A percentile compares a stretch with the other conserved stretches of the same genome.
phyloP scores from a whole-genome alignment of 30 jellyfish, hydroid and myxozoan genomes.

The Mastigias papua region DNA sequence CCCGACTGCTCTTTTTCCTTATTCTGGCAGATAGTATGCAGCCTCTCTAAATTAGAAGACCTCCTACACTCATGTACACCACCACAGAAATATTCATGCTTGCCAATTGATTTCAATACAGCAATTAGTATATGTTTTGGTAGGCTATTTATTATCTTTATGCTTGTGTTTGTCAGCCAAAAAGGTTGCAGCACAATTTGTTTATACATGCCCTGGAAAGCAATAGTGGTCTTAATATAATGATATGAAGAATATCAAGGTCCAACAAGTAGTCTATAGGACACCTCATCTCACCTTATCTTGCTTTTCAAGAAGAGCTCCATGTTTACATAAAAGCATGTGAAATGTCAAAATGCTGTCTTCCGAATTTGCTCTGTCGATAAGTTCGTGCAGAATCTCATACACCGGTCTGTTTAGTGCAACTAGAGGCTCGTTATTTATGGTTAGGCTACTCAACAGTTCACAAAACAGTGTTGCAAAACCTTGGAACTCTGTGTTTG shows the following conservation, averaged over 20 bases:
- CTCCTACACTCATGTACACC: too few species aligned
- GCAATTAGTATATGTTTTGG: not conserved
- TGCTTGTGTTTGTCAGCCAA: not conserved
- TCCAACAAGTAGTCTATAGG: not conserved
- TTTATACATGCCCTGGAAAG: too few species aligned
- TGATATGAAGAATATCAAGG: not conserved
- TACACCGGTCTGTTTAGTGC: constrained; percentile 77
- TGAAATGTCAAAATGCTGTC: constrained; percentile 52
- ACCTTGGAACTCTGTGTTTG: constrained; percentile 37
- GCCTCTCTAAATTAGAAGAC: too few species aligned
- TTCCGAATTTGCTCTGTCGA: not conserved
- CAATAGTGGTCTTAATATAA: too few species aligned
- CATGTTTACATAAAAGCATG: constrained; percentile 33
- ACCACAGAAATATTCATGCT: too few species aligned
- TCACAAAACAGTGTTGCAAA: constrained; percentile 73
- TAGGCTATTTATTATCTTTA: not conserved
- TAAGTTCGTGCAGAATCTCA: constrained; percentile 57
- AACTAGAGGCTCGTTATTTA: constrained; percentile 40
- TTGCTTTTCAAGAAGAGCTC: constrained; percentile 29
- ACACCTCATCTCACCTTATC: constrained; percentile 37
- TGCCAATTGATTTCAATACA: not conserved
- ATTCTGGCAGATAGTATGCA: too few species aligned
- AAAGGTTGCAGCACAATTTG: not conserved
- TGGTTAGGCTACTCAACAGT: constrained; percentile 48
- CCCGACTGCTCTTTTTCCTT: too few species aligned